Evolutionary conservation across 2,113 vertebrate genomes (phyloP), one percentile per base, ranked within the genome.

Genomic region (Daubentonia madagascariensis): DNA sequence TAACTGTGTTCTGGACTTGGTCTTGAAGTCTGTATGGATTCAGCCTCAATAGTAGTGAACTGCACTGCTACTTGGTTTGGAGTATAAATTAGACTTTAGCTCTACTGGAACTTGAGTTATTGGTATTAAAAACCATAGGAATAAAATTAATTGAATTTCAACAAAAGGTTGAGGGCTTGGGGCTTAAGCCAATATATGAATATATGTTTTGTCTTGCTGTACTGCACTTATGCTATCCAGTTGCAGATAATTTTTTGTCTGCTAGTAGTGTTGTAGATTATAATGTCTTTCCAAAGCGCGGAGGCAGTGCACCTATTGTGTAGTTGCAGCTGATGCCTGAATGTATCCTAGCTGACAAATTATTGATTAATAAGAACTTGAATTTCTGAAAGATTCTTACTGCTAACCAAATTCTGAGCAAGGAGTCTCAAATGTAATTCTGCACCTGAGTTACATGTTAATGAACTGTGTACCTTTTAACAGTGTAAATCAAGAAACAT

Each of bases 381-480:
- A 91, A 97, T 92, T 98, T 95, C 92, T 96, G 95, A 93, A 91
- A 94, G 86, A 87, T 83, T 94, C 68, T 97, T 92, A 98, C 40
- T 96, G 48, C 86, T 97, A 97, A 93, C 96, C 96, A 96, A 97
- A 96, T 97, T 93, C 90, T 88, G 95, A 98, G 72, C 91, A 89
- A 96, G 85, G 68, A 97, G 86, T 94, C 78, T 98, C 63, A 57
- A 79, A 30, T 95, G 68, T 93, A 93, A 89, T 92, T 97, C 94
- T 94, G 76, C 90, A 89, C 48, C 93, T 93, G 97, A 98, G 95
- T 96, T 96, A 96, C 83, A 40, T 97, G 52, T 92, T 93, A 70
- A 95, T 97, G 79, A 98, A 96, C 88, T 97, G 61, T 97, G 78
- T 96, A 96, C 81, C 61, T 96, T 98, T 98, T 96, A 98, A 92